These are phyloP conservation scores for Eupithecia inturbata DNA, from an alignment of 2,888 invertebrate genomes.

Conservation along the genomic window DNA sequence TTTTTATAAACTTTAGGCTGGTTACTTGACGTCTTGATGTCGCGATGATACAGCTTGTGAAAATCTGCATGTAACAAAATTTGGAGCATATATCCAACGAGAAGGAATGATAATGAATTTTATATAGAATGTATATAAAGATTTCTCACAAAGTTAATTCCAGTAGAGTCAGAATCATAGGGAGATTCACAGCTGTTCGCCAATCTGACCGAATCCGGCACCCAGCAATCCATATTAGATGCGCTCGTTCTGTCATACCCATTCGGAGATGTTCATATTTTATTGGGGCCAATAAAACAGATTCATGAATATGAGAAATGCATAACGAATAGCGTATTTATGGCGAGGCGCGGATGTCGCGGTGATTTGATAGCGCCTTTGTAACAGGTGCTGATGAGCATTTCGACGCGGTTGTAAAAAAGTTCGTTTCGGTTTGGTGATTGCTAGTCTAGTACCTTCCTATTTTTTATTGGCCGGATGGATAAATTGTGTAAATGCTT, in stretches of 20 bases:
- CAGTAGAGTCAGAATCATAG: slow-evolving; percentile 38
- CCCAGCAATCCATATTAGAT: slow-evolving; percentile 84
- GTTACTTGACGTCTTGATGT: neutral
- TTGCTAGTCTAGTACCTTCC: slow-evolving; percentile 41
- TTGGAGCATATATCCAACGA: neutral
- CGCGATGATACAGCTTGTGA: neutral
- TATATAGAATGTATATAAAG: neutral
- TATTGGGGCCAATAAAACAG: slow-evolving; percentile 85
- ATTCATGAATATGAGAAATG: slow-evolving; percentile 85
- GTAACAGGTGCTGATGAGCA: slow-evolving; percentile 84
- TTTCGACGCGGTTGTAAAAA: slow-evolving; percentile 79
- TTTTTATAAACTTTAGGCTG: neutral
- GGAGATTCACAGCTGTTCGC: slow-evolving; percentile 56
- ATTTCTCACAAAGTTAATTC: slow-evolving; percentile 31
- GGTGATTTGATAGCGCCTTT: slow-evolving; percentile 83
- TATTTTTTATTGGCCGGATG: slow-evolving; percentile 47
- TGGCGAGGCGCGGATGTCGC: slow-evolving; percentile 81
- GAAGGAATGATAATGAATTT: neutral
- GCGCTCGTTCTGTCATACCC: slow-evolving; percentile 83
- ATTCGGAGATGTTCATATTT: slow-evolving; percentile 85
- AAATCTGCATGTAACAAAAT: neutral
- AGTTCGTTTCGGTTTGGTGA: slow-evolving; percentile 67
- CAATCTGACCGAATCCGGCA: slow-evolving; percentile 79
- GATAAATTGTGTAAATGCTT: slow-evolving; percentile 6
- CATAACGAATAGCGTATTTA: slow-evolving; percentile 84